Evolutionary conservation across 92 coral and sea anemone genomes (phyloP).

Genomic region (Palythoa grandis): DNA sequence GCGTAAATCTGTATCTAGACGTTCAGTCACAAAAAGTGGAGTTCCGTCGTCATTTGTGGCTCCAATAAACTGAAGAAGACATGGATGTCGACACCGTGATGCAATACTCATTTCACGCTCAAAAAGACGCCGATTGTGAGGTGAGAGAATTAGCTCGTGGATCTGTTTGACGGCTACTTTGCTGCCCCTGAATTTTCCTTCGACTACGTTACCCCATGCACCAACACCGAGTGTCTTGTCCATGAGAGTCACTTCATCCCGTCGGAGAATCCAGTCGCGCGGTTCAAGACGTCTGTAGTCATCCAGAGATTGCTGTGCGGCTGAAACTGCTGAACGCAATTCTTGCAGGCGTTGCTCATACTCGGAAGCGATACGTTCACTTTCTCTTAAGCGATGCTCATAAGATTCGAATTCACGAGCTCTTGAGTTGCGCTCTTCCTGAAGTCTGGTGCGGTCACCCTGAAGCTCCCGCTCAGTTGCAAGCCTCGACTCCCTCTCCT

Average conservation of each 20-base stretch:
- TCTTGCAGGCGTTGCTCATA: constrained; percentile 64
- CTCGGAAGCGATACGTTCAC: constrained; percentile 50
- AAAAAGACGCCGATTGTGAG: constrained; percentile 92
- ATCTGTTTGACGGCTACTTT: constrained; percentile 91
- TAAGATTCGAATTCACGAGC: constrained; percentile 35
- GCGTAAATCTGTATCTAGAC: constrained; percentile 89
- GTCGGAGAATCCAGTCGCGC: constrained; percentile 93
- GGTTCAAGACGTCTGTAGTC: constrained; percentile 93
- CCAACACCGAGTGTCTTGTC: constrained; percentile 85
- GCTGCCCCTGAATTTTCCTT: constrained; percentile 89
- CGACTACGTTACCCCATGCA: constrained; percentile 94
- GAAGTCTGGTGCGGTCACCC: constrained; percentile 63
- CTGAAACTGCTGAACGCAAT: constrained; percentile 64
- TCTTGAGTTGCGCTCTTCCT: constrained; percentile 43
- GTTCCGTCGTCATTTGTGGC: constrained; percentile 94
- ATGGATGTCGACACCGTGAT: constrained; percentile 92
- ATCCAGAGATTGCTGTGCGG: constrained; percentile 76
- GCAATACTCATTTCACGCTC: constrained; percentile 99
- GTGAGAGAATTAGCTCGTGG: constrained; percentile 92
- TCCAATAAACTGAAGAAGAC: constrained; percentile 91
- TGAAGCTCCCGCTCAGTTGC: constrained; percentile 39
- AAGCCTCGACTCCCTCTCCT: constrained; percentile 48
- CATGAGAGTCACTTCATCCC: constrained; percentile 83
- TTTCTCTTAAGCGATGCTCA: constrained; percentile 52
- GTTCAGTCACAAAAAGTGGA: constrained; percentile 87